Percentiles rank a stretch among this genome's conserved stretches.
phyloP scores from a whole-genome alignment of 1,140 invertebrate genomes.

The Camponotus vicinus region DNA sequence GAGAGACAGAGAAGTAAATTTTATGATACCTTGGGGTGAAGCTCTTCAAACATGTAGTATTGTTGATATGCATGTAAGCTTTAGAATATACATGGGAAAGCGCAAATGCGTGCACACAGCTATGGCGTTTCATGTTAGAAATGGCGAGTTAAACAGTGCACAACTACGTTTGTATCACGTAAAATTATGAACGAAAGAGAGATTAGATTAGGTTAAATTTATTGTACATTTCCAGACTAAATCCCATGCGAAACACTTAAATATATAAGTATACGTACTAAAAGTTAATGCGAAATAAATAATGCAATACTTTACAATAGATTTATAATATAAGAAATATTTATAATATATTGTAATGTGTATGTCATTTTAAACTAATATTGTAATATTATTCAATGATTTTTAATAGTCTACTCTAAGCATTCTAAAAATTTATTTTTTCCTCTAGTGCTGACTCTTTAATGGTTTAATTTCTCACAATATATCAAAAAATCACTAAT shows the following conservation, averaged over 20 bases:
- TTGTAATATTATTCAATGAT: background rate
- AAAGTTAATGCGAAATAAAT: constrained; percentile 7
- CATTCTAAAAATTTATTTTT: background rate
- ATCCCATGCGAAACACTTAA: constrained; percentile 3
- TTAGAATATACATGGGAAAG: constrained; percentile 34
- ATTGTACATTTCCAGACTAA: constrained; percentile 30
- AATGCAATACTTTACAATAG: no score
- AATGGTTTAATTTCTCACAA: background rate
- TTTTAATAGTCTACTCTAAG: background rate
- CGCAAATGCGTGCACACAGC: background rate
- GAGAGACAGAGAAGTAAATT: constrained; percentile 4
- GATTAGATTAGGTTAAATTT: constrained; percentile 51
- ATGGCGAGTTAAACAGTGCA: constrained; percentile 19
- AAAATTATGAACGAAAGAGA: constrained; percentile 23
- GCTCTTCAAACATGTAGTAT: constrained; percentile 34
- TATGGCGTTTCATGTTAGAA: constrained; percentile 23
- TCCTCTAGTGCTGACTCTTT: no score
- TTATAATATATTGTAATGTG: no score
- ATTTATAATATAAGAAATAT: background rate
- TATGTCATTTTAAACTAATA: background rate
- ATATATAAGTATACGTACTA: background rate
- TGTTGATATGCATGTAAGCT: constrained; percentile 44
- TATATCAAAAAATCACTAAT: background rate
- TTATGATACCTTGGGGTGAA: constrained; percentile 57
- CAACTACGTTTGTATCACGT: constrained; percentile 10